phyloP scores from a whole-genome alignment of 2,888 invertebrate species.

The Diplazon laetatorius region DNA sequence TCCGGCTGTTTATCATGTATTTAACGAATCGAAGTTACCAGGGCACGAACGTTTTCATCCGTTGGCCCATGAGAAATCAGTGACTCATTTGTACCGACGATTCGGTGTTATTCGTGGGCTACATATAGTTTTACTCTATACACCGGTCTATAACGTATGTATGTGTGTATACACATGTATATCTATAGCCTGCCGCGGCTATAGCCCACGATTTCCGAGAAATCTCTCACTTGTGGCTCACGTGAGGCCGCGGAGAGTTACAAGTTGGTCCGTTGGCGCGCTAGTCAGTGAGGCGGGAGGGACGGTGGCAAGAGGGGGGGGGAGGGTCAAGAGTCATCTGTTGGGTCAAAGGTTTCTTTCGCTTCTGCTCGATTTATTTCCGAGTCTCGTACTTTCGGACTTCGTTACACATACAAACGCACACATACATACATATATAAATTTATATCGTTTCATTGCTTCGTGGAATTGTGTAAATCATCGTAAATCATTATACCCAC shows the following conservation, averaged over 20 bases:
- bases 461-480: slow-evolving; percentile 2
- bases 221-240: slow-evolving; percentile 54
- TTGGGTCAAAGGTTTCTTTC: slow-evolving; percentile 55
- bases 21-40: slow-evolving; percentile 41
- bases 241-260: slow-evolving; percentile 59
- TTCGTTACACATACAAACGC: slow-evolving; percentile 43
- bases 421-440: slow-evolving; percentile 34
- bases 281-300: too few relatives aligned
- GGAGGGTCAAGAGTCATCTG: slow-evolving; percentile 59
- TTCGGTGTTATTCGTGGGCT: slow-evolving; percentile 38
- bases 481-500: slow-evolving; percentile 21
- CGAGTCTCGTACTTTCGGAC: slow-evolving; percentile 26
- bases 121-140: slow-evolving; percentile 35
- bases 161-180: too few relatives aligned
- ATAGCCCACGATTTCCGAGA: slow-evolving; percentile 55
- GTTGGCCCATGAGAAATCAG: slow-evolving; percentile 52
- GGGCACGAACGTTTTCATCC: slow-evolving; percentile 51
- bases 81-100: slow-evolving; percentile 51
- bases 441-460: slow-evolving; percentile 11
- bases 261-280: slow-evolving; percentile 38
- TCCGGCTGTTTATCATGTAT: slow-evolving; percentile 21
- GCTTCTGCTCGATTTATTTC: slow-evolving; percentile 56
- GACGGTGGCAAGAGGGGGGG: too few relatives aligned
- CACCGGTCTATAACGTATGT: slow-evolving; percentile 13
- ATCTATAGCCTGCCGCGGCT: slow-evolving; percentile 25